A percentile compares a stretch with the other conserved stretches of the same genome.
Evolutionary conservation across 2,888 invertebrate genomes (phyloP).

Genomic region (Abrostola tripartita): DNA sequence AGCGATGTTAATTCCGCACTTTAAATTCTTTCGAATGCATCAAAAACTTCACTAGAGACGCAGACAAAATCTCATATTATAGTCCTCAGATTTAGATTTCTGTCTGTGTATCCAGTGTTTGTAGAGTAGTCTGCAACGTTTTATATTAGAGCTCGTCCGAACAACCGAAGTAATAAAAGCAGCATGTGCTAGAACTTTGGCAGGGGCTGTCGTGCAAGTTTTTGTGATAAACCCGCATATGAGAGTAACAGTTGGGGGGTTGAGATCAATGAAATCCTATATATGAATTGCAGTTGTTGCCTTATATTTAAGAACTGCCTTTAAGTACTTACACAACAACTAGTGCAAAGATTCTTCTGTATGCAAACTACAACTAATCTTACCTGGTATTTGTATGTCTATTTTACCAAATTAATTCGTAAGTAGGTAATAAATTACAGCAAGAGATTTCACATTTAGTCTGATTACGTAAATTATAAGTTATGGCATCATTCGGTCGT

Average conservation of each 20-base stretch:
- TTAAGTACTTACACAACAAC: not conserved
- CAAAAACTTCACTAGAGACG: too few relatives aligned
- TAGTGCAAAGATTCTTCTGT: not conserved
- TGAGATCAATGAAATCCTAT: not conserved
- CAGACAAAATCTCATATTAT: too few relatives aligned
- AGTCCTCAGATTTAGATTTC: not conserved
- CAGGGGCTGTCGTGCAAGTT: slow-evolving; percentile 24
- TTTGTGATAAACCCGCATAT: slow-evolving; percentile 23
- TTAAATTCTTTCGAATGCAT: too few relatives aligned
- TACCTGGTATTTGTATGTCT: too few relatives aligned
- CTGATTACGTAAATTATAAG: too few relatives aligned
- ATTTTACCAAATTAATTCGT: too few relatives aligned
- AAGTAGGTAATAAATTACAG: too few relatives aligned
- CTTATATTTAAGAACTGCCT: not conserved
- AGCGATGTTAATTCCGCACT: too few relatives aligned
- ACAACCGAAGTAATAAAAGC: slow-evolving; percentile 35
- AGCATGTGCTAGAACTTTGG: slow-evolving; percentile 35
- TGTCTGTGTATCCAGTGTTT: not conserved
- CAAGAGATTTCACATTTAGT: too few relatives aligned
- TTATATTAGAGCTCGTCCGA: slow-evolving; percentile 22
- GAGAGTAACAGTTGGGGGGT: slow-evolving; percentile 14
- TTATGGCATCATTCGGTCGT: too few relatives aligned
- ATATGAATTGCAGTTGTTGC: not conserved
- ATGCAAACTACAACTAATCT: not conserved
- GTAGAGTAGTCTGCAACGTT: not conserved